These are phyloP conservation scores for Catharus ustulatus DNA, from an alignment of 2,797 vertebrate genomes.

Conservation along the genomic window DNA sequence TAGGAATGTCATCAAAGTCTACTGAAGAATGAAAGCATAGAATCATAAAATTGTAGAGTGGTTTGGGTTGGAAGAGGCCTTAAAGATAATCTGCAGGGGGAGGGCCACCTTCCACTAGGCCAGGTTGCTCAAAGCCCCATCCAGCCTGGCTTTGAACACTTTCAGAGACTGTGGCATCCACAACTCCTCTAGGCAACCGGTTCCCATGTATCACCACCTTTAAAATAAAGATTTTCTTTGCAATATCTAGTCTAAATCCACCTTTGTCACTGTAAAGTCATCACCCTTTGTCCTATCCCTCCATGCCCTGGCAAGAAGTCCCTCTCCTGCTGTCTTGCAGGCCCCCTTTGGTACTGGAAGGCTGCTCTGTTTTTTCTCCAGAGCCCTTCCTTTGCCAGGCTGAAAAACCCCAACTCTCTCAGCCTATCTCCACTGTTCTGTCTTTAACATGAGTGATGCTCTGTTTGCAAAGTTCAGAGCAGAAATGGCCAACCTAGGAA, in stretches of 20 bases:
- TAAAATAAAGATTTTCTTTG: background rate
- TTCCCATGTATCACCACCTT: background rate
- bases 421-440: background rate
- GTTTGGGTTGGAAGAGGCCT: background rate
- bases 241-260: background rate
- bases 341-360: background rate
- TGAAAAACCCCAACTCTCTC: background rate
- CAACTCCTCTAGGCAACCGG: background rate
- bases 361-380: background rate
- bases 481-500: background rate
- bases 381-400: background rate
- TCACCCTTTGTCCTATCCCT: background rate
- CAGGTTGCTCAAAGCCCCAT: background rate
- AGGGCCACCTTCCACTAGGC: background rate
- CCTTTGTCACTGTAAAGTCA: background rate
- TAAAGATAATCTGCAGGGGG: background rate
- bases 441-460: accelerated
- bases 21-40: background rate
- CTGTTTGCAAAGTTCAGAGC: background rate
- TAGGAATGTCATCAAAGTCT: background rate
- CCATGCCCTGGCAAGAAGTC: background rate
- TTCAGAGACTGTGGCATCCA: background rate
- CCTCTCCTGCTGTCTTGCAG: background rate
- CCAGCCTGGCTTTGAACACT: background rate
- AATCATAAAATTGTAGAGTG: background rate